Evolutionary conservation across 1,140 invertebrate genomes (phyloP).

Genomic region (Chymomyza costata): DNA sequence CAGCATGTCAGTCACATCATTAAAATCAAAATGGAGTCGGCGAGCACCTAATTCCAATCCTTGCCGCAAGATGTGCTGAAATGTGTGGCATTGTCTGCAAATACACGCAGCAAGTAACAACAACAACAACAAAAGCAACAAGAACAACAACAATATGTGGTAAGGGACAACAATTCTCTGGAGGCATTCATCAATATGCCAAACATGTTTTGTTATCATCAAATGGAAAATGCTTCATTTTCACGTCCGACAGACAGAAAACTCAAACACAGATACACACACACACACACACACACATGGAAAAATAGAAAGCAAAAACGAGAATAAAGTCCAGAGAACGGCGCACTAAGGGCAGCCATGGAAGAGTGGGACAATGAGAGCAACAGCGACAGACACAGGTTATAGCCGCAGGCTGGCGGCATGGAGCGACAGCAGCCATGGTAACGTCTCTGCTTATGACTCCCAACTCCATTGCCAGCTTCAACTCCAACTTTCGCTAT

Average conservation of each 20-base stretch:
- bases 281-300: no score
- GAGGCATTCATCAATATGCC: slow-evolving; percentile 71
- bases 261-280: no score
- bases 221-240: slow-evolving; percentile 71
- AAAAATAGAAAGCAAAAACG: neutral
- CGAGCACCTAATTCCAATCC: slow-evolving; percentile 64
- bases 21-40: slow-evolving; percentile 49
- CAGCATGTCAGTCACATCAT: slow-evolving; percentile 61
- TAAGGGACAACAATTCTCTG: slow-evolving; percentile 45
- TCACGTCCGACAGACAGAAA: slow-evolving; percentile 48
- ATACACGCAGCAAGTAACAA: slow-evolving; percentile 11
- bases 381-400: slow-evolving; percentile 27
- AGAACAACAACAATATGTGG: slow-evolving; percentile 1
- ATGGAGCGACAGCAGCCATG: slow-evolving; percentile 15
- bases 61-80: slow-evolving; percentile 49
- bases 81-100: slow-evolving; percentile 4
- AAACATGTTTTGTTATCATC: slow-evolving; percentile 72
- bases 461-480: no score
- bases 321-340: neutral
- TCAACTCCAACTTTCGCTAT: no score
- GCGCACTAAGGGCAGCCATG: slow-evolving; percentile 1
- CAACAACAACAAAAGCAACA: slow-evolving; percentile 7
- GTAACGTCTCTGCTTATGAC: no score
- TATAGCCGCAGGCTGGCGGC: slow-evolving; percentile 33
- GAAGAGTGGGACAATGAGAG: slow-evolving; percentile 1